Base-by-base conservation (phyloP, 2,113 vertebrate species). In the Pleuronectes platessa region DNA sequence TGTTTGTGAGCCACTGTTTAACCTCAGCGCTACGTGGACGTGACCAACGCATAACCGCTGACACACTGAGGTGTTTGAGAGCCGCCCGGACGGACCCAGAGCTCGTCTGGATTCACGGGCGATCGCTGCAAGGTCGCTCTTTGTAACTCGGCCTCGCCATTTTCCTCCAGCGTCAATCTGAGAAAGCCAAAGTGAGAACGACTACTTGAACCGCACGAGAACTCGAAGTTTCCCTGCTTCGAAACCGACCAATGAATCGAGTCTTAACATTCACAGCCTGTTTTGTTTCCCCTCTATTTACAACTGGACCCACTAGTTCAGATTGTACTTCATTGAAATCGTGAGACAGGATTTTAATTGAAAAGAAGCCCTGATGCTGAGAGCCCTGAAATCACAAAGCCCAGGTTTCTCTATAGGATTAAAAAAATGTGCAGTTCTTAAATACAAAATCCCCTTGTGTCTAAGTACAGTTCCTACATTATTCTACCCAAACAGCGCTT, bases 361-460 rank as follows among this genome's bases (percentile, higher is more conserved):
- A 37, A 70, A 73, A 61, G 4, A 27, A n/a, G 5, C 35, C 42
- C 61, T 47, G 12, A 62, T 20, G 14, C 12, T 17, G n/a, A 54
- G 35, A 70, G 51, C 24, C 71, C 31, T 64, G 65, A 77, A 64
- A 60, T 66, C n/a, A 70, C 54, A 72, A 40, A 42, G 55, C 5
- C 61, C 1, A 31, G 68, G 6, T 69, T 78, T 11, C 40, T 74
- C 53, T 75, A 77, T 69, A 69, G 21, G 11, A 87, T 84, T 87
- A 59, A 56, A 69, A 56, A 69, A 78, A 71, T 20, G 27, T 71
- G 54, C 42, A 18, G 49, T 63, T 75, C 26, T 71, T 74, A 70
- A 81, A 82, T 61, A 79, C 26, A 83, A 77, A 87, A 85, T 51
- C 59, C 53, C 42, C 73, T 54, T 27, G 31, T 69, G 58, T 79